Percentiles rank a stretch among this genome's conserved stretches.
Conservation (phyloP, 2,797 vertebrate species). For the Arrhamphus sclerolepis region DNA sequence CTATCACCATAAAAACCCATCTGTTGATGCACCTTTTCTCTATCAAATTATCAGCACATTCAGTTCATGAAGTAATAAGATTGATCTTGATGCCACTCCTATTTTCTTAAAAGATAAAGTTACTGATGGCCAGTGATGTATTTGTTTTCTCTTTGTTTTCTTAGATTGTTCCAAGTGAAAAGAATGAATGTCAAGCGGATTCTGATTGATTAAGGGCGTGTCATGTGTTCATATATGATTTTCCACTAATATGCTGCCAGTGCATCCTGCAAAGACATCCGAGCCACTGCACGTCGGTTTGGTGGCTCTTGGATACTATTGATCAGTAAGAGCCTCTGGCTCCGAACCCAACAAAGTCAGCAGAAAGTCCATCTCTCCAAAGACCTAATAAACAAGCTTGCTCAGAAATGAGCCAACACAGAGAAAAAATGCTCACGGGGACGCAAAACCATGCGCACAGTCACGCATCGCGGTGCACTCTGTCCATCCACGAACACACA, state of each 20-base stretch:
- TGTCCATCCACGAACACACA: conserved; percentile 21
- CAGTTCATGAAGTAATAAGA: background rate
- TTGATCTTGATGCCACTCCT: background rate
- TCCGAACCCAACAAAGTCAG: conserved; percentile 69
- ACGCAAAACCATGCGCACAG: conserved; percentile 39
- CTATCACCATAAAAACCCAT: conserved; percentile 30
- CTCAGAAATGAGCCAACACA: conserved; percentile 48
- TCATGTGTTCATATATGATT: conserved; percentile 44
- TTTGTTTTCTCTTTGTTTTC: background rate
- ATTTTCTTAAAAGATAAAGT: conserved; percentile 13
- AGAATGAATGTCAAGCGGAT: conserved; percentile 13
- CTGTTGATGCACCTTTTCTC: conserved; percentile 9
- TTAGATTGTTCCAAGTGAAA: background rate
- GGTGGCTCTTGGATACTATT: conserved; percentile 63
- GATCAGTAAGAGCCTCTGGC: conserved; percentile 63
- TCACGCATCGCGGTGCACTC: conserved; percentile 6
- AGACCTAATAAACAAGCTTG: conserved; percentile 66
- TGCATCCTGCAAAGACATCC: conserved; percentile 44
- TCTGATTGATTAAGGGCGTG: conserved; percentile 27
- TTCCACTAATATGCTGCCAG: conserved; percentile 39
- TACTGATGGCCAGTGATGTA: background rate
- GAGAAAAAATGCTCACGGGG: conserved; percentile 38
- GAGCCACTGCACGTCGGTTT: conserved; percentile 46
- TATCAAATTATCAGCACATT: conserved; percentile 13
- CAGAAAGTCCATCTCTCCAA: conserved; percentile 68